Conservation (phyloP, 2,888 invertebrate genomes). For the Ophion ventricosus region DNA sequence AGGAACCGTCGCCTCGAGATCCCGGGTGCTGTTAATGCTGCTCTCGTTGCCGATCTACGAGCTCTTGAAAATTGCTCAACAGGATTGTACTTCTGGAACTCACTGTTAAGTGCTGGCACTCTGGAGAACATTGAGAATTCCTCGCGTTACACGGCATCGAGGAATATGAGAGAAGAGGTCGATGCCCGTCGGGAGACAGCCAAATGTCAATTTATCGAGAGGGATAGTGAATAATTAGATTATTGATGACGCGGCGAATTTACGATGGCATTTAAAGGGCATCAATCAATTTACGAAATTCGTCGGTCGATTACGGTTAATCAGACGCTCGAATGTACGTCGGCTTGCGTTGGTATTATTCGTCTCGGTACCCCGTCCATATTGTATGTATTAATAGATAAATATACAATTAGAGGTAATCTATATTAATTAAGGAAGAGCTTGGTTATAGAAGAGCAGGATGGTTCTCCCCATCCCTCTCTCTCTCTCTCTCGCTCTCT, state of each 20-base stretch:
- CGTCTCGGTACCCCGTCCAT: conserved; percentile 73
- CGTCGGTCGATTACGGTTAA: conserved; percentile 81
- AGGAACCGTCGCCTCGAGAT: conserved; percentile 17
- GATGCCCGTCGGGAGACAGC: neutral
- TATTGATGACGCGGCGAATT: conserved; percentile 55
- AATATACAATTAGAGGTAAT: conserved; percentile 83
- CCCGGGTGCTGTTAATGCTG: neutral
- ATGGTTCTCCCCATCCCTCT: conserved; percentile 72
- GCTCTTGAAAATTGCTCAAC: neutral
- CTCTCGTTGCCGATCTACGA: conserved; percentile 8
- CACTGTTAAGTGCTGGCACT: neutral
- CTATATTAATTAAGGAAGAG: conserved; percentile 82
- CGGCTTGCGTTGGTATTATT: conserved; percentile 42
- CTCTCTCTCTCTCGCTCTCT: conserved; percentile 50
- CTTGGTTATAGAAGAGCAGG: conserved; percentile 23
- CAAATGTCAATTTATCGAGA: conserved; percentile 45
- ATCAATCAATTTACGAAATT: conserved; percentile 81
- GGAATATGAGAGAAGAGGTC: too few relatives aligned
- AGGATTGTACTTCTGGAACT: neutral
- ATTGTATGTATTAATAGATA: conserved; percentile 82
- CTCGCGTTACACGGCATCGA: neutral
- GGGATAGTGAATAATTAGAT: conserved; percentile 55
- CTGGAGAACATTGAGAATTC: neutral
- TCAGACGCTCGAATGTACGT: conserved; percentile 70
- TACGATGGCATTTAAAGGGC: conserved; percentile 62